These are phyloP conservation scores for Chrysolina oricalcia DNA, from an alignment of 2,888 invertebrate species.

Conservation along the genomic window DNA sequence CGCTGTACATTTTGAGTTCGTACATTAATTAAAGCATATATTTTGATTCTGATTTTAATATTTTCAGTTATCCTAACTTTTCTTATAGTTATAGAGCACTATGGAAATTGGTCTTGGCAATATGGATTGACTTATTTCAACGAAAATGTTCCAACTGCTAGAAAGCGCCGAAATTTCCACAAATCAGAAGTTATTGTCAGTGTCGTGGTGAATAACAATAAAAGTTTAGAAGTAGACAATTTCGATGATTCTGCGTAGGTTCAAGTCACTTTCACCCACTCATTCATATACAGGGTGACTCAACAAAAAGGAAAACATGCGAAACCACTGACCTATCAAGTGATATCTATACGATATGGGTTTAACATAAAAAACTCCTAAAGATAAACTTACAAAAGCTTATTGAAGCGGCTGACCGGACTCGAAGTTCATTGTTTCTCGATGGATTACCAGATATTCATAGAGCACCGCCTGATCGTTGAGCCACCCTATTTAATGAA, in stretches of 20 bases:
- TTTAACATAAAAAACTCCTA: too few species aligned
- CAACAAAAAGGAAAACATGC: too few species aligned
- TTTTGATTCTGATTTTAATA: not conserved
- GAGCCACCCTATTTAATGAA: not conserved
- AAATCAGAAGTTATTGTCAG: slow-evolving; percentile 38
- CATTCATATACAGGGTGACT: not conserved
- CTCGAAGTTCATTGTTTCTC: too few species aligned
- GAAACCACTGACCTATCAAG: too few species aligned
- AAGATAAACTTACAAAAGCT: too few species aligned
- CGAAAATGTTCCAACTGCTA: slow-evolving; percentile 30
- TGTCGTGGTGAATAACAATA: slow-evolving; percentile 46
- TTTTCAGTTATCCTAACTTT: not conserved
- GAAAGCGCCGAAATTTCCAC: slow-evolving; percentile 49
- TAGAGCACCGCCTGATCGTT: too few species aligned
- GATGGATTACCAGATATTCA: too few species aligned
- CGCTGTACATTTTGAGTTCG: too few species aligned
- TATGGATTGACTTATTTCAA: slow-evolving; percentile 34
- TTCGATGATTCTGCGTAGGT: slow-evolving; percentile 52
- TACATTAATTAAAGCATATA: too few species aligned
- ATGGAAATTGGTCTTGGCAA: slow-evolving; percentile 50
- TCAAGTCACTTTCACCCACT: not conserved
- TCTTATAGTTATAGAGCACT: slow-evolving; percentile 50
- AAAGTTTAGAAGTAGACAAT: slow-evolving; percentile 38
- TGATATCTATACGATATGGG: too few species aligned
- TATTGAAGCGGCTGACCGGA: too few species aligned